These are phyloP conservation scores for Fulica atra DNA, from an alignment of 2,113 vertebrate genomes.

Conservation along the genomic window DNA sequence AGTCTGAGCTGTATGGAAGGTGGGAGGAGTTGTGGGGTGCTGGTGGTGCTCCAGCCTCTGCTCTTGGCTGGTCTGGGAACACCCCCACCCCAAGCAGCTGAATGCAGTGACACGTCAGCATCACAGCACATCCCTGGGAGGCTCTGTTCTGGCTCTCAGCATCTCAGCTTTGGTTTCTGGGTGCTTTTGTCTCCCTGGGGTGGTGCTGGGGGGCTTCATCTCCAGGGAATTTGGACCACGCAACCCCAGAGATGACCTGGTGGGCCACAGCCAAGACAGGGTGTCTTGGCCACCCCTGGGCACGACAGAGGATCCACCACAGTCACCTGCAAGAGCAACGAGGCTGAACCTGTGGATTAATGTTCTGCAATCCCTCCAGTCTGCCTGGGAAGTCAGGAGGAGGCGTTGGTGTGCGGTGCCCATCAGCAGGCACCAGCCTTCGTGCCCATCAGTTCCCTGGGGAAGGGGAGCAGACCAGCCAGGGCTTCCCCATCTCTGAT, in stretches of 20 bases:
- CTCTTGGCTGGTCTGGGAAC: background rate
- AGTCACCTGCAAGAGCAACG: background rate
- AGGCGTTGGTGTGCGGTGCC: fast-evolving
- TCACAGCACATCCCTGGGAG: fast-evolving
- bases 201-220: background rate
- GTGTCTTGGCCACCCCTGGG: background rate
- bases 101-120: too few species aligned
- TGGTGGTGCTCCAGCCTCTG: fast-evolving
- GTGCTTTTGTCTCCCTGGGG: background rate
- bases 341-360: background rate
- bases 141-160: background rate
- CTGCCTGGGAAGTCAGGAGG: background rate
- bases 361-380: background rate
- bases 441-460: background rate
- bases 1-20: fast-evolving
- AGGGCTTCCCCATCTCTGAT: background rate
- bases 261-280: background rate
- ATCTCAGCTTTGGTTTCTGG: background rate
- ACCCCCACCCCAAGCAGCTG: background rate
- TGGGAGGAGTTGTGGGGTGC: fast-evolving
- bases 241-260: background rate
- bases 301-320: background rate
- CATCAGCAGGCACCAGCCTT: too few species aligned
- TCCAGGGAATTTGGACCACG: background rate
- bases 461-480: background rate